Evolutionary conservation across 2,797 vertebrate species (phyloP).

Genomic region (Poeciliopsis infans): DNA sequence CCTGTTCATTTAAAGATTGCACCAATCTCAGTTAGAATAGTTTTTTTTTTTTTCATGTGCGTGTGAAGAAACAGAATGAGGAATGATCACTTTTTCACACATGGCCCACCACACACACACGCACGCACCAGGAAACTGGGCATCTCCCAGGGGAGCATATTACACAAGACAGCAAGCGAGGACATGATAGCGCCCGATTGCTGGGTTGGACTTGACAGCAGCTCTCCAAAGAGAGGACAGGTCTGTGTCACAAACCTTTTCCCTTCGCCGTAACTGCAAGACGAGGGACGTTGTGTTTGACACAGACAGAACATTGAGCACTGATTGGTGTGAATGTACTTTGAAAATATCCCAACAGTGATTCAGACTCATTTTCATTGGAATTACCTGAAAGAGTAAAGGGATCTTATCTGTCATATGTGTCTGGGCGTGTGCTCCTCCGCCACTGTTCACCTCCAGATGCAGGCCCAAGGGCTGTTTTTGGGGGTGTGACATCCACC

Average conservation of each 20-base stretch:
- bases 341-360: slow-evolving; percentile 11
- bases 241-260: slow-evolving; percentile 21
- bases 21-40: slow-evolving; percentile 1
- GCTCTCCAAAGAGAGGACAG: slow-evolving; percentile 37
- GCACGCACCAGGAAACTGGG: slow-evolving; percentile 29
- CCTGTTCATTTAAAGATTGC: slow-evolving; percentile 13
- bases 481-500: slow-evolving; percentile 29
- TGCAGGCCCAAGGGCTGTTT: slow-evolving; percentile 35
- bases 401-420: slow-evolving; percentile 35
- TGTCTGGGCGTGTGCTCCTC: slow-evolving; percentile 28
- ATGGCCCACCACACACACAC: slow-evolving; percentile 5
- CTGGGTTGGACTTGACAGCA: slow-evolving; percentile 45
- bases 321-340: slow-evolving; percentile 11
- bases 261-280: slow-evolving; percentile 29
- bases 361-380: slow-evolving; percentile 40
- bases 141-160: slow-evolving; percentile 50
- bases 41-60: slow-evolving; percentile 4
- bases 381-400: slow-evolving; percentile 20
- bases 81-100: slow-evolving; percentile 24
- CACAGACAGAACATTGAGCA: slow-evolving; percentile 10
- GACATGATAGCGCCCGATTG: slow-evolving; percentile 37
- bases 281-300: slow-evolving; percentile 12
- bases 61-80: slow-evolving; percentile 11
- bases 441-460: slow-evolving; percentile 28
- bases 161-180: slow-evolving; percentile 55